Evolutionary conservation across 2,797 vertebrate genomes (phyloP).

Genomic region (Phataginus tetradactyla): DNA sequence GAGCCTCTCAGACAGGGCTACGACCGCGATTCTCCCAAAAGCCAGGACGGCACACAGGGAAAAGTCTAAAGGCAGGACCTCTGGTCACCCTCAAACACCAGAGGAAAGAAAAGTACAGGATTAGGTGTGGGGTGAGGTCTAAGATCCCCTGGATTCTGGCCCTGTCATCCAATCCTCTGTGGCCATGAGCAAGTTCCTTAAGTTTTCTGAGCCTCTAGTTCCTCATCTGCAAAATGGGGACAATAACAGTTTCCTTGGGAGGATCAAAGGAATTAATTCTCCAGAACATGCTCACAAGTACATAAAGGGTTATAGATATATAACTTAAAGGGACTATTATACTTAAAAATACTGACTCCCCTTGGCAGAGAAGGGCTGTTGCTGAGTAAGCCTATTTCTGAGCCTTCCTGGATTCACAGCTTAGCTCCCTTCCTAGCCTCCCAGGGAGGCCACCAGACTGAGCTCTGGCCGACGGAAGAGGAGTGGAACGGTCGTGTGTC

Average conservation of each 20-base stretch:
- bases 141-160: background rate
- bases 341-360: background rate
- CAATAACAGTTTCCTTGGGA: background rate
- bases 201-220: background rate
- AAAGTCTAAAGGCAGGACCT: background rate
- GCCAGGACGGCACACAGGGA: rapidly evolving
- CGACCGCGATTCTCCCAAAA: background rate
- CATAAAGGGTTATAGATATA: background rate
- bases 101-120: rapidly evolving
- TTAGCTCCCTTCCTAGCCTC: background rate
- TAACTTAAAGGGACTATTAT: background rate
- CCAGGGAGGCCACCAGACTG: rapidly evolving
- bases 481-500: rapidly evolving
- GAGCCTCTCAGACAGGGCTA: background rate
- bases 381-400: background rate
- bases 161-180: background rate
- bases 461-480: rapidly evolving
- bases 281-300: background rate
- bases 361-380: background rate
- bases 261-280: background rate
- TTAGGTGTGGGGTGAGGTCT: rapidly evolving
- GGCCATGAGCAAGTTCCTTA: background rate
- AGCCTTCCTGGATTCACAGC: background rate
- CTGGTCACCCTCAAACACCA: background rate
- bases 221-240: background rate